These are phyloP conservation scores for Squalus acanthias DNA, from an alignment of 2,797 vertebrate genomes.

Conservation along the genomic window DNA sequence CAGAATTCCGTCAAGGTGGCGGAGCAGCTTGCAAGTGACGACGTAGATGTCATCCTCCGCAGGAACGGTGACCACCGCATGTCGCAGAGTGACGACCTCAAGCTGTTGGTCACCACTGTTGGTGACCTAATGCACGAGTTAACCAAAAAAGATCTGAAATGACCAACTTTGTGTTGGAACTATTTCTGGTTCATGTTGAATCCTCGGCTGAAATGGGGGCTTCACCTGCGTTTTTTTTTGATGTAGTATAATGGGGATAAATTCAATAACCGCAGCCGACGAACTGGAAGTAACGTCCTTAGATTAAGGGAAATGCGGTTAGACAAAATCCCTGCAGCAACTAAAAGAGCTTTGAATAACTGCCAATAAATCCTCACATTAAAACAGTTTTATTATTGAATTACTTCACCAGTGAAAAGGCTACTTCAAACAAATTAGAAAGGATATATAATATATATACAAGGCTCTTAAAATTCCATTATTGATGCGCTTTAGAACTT, in stretches of 20 bases:
- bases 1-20: conserved; percentile 12
- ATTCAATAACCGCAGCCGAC: not conserved
- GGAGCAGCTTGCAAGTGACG: not conserved
- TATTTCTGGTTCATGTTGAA: not conserved
- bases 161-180: not conserved
- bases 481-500: not conserved
- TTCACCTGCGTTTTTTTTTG: not conserved
- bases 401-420: not conserved
- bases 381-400: not conserved
- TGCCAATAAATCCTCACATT: not conserved
- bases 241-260: not conserved
- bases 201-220: not conserved
- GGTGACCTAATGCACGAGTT: not conserved
- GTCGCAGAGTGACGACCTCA: not conserved
- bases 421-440: not conserved
- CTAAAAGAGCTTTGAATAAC: not conserved
- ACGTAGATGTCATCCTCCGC: not conserved
- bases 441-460: not conserved
- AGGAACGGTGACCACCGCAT: not conserved
- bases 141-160: not conserved
- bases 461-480: not conserved
- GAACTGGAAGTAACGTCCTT: not conserved
- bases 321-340: not conserved
- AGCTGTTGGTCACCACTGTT: not conserved
- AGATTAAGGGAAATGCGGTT: not conserved